A percentile compares a stretch with the other conserved stretches of the same genome.
Conservation (phyloP, 2,113 vertebrate genomes). For the Urocolius indicus region DNA sequence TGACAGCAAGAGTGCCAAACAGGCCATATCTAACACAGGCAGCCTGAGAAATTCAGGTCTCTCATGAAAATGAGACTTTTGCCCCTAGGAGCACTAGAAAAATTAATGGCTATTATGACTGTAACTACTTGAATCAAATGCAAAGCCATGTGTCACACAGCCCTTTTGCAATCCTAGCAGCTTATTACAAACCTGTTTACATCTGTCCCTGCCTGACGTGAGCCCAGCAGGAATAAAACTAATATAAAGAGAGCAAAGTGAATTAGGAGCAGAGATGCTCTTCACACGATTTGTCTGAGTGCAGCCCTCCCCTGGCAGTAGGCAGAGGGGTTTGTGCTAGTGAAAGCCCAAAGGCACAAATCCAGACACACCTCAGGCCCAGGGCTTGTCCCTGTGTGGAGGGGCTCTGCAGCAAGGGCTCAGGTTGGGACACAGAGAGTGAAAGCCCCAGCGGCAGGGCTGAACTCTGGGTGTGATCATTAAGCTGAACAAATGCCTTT, state of each 20-base stretch:
- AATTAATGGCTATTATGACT: slow-evolving; percentile 25
- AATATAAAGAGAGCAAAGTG: not conserved
- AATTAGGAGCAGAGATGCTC: not conserved
- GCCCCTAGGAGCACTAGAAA: not conserved
- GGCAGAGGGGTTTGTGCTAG: not conserved
- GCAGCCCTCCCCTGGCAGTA: not conserved
- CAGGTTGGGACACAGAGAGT: fast-evolving
- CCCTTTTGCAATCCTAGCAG: not conserved
- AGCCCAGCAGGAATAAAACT: not conserved
- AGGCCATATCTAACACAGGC: not conserved
- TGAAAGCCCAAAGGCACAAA: not conserved
- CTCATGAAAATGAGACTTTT: not conserved
- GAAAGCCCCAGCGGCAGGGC: not conserved
- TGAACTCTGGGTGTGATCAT: not conserved
- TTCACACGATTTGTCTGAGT: fast-evolving
- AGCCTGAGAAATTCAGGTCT: not conserved
- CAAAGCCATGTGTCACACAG: not conserved
- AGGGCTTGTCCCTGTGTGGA: not conserved
- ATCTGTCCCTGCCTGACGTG: not conserved
- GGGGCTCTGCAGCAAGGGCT: not conserved
- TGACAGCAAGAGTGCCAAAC: fast-evolving
- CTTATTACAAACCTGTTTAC: not conserved
- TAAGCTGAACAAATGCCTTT: not conserved
- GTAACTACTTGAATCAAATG: not conserved
- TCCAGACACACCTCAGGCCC: not conserved